Conservation (phyloP, 1,140 invertebrate genomes). For the Dryas iulia region DNA sequence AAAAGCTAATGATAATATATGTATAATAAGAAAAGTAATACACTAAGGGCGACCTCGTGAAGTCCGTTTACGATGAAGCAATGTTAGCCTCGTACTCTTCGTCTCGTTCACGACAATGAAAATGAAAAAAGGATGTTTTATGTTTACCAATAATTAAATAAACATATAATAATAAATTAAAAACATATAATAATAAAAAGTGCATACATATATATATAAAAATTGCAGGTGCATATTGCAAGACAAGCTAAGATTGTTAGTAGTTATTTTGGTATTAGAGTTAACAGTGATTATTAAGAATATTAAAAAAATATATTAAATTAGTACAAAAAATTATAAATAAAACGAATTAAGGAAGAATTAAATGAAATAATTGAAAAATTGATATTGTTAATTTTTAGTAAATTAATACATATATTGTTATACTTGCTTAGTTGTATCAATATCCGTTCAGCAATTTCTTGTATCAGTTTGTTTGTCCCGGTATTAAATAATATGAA, state of each 20-base stretch:
- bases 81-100: too few species aligned
- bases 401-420: neutral
- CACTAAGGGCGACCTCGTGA: too few species aligned
- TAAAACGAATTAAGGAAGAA: neutral
- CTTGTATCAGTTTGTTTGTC: neutral
- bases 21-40: too few species aligned
- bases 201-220: neutral
- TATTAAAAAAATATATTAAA: neutral
- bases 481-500: neutral
- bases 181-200: neutral
- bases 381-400: neutral
- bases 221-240: neutral
- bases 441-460: conserved; percentile 15
- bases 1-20: too few species aligned
- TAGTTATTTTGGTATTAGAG: neutral
- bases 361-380: neutral
- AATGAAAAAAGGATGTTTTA: neutral
- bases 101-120: too few species aligned
- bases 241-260: neutral
- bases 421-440: neutral
- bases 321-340: neutral
- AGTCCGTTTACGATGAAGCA: too few species aligned
- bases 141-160: too few species aligned
- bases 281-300: neutral
- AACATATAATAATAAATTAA: neutral